phyloP scores from a whole-genome alignment of 1,140 invertebrate species.

The Nasonia longicornis region DNA sequence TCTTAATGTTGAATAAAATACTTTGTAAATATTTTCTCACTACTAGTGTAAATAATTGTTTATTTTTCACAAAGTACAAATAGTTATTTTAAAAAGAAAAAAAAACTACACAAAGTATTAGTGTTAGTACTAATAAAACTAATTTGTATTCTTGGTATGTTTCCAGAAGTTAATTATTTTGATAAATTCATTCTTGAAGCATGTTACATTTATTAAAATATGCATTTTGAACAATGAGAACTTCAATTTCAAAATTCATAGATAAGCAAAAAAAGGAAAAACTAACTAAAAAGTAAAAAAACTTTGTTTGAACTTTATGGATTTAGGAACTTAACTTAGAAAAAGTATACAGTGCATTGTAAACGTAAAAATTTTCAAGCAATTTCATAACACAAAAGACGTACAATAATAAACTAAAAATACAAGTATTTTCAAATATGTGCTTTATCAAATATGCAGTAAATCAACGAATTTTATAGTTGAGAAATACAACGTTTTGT shows the following conservation, averaged over 20 bases:
- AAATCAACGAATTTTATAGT: constrained; percentile 6
- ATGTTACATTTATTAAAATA: too few species aligned
- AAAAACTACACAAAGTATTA: not conserved
- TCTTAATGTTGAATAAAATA: not conserved
- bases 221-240: too few species aligned
- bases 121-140: not conserved
- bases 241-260: too few species aligned
- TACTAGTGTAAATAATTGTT: constrained; percentile 6
- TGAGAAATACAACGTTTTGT: constrained; percentile 1
- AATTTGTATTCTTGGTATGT: not conserved
- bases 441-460: not conserved
- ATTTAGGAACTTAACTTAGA: not conserved
- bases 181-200: not conserved
- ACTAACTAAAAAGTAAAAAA: too few species aligned
- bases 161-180: not conserved
- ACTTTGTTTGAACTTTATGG: not conserved
- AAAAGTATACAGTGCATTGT: not conserved
- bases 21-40: constrained; percentile 24
- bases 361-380: not conserved
- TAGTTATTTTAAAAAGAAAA: constrained; percentile 7
- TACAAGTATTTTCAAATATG: constrained; percentile 1
- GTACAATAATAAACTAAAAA: not conserved
- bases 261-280: too few species aligned
- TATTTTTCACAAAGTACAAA: constrained; percentile 1
- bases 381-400: not conserved